Conservation (phyloP, 2,113 vertebrate genomes). For the Pelobates fuscus region DNA sequence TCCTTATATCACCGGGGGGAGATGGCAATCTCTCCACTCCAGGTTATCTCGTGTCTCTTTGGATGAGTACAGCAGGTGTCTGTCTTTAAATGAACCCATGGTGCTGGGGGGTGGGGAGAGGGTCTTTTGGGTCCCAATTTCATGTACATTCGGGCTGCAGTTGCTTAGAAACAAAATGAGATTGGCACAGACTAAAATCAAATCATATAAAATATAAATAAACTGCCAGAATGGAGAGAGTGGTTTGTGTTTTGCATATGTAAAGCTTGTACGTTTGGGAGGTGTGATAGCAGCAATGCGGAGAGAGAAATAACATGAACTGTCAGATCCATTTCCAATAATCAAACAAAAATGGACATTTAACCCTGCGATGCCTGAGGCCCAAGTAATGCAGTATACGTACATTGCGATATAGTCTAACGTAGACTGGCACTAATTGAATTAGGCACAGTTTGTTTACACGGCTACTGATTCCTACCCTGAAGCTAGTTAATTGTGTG, state of each 20-base stretch:
- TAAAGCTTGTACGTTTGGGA: background rate
- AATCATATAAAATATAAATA: slow-evolving; percentile 17
- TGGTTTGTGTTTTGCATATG: background rate
- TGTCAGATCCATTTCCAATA: slow-evolving; percentile 13
- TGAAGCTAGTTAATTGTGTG: background rate
- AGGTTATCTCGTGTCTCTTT: background rate
- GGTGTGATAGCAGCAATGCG: background rate
- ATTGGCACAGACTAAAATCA: slow-evolving; percentile 2
- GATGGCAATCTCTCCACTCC: too few relatives aligned
- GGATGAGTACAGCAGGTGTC: slow-evolving; percentile 22
- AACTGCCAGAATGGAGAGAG: background rate
- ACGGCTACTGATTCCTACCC: background rate
- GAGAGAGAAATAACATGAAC: background rate
- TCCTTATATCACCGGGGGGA: too few relatives aligned
- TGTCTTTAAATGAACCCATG: background rate
- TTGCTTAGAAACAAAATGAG: slow-evolving; percentile 2
- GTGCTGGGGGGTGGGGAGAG: background rate
- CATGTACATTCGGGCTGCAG: slow-evolving; percentile 4
- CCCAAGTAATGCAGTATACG: background rate
- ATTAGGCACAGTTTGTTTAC: background rate
- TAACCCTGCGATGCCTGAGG: background rate
- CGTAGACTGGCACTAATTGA: background rate
- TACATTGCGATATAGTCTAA: background rate
- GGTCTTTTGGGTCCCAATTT: background rate
- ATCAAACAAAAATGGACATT: background rate